Evolutionary conservation across 2,113 vertebrate species (phyloP).

Genomic region (Brachyhypopomus gauderio): DNA sequence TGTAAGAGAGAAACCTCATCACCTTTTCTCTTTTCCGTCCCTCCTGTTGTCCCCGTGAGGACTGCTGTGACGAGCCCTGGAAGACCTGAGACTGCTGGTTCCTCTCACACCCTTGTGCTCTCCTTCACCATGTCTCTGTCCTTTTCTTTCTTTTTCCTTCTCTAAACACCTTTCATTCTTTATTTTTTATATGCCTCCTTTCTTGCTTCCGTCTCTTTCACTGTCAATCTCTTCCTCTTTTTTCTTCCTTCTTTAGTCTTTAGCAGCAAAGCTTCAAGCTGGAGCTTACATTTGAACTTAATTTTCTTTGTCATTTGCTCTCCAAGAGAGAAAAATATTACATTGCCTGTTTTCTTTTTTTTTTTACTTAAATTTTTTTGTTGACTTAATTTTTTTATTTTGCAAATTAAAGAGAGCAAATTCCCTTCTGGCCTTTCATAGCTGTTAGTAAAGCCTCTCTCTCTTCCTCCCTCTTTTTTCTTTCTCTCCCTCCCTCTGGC

Average conservation of each 20-base stretch:
- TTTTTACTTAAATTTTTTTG: neutral
- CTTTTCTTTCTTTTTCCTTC: slow-evolving; percentile 10
- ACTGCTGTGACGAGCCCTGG: neutral
- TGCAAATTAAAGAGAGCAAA: neutral
- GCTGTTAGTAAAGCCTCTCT: slow-evolving; percentile 9
- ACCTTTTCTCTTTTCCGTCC: slow-evolving; percentile 42
- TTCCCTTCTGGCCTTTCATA: neutral
- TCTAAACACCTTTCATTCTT: slow-evolving; percentile 28
- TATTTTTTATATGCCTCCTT: neutral
- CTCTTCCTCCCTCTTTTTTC: neutral
- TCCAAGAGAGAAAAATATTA: neutral
- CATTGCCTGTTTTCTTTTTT: too few relatives aligned
- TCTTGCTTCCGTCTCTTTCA: slow-evolving; percentile 38
- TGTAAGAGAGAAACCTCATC: slow-evolving; percentile 85
- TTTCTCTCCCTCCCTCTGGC: neutral
- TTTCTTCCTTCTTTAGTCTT: neutral
- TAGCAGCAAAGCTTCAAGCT: too few relatives aligned
- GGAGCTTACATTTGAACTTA: too few relatives aligned
- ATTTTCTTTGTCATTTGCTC: neutral
- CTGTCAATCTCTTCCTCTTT: neutral
- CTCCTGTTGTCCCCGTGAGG: neutral
- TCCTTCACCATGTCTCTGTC: too few relatives aligned
- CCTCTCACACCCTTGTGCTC: too few relatives aligned
- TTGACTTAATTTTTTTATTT: neutral
- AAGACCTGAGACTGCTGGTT: too few relatives aligned